phyloP scores from a whole-genome alignment of 2,113 vertebrate genomes.

The Spea multiplicata region DNA sequence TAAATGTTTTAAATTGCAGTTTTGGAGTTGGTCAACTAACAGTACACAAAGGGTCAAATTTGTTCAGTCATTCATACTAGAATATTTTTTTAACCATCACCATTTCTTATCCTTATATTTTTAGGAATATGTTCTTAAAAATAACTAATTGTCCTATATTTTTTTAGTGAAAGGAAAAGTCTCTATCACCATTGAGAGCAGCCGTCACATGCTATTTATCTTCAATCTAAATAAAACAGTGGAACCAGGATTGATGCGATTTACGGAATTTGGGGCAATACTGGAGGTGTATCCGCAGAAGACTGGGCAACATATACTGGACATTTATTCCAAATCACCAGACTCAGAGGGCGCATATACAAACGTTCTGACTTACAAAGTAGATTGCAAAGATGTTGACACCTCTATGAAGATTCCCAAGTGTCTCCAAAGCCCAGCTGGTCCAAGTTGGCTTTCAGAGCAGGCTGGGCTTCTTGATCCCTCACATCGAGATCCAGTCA shows the following conservation, averaged over 20 bases:
- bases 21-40: too few relatives aligned
- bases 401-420: constrained; percentile 45
- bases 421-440: constrained; percentile 41
- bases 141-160: background rate
- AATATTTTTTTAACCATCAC: too few relatives aligned
- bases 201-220: constrained; percentile 38
- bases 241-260: constrained; percentile 41
- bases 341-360: constrained; percentile 15
- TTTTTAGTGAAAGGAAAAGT: constrained; percentile 51
- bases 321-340: constrained; percentile 48
- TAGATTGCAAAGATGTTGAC: constrained; percentile 49
- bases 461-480: constrained; percentile 49
- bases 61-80: too few relatives aligned
- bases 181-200: constrained; percentile 47
- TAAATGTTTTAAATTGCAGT: too few relatives aligned
- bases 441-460: constrained; percentile 52
- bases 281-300: constrained; percentile 52
- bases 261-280: constrained; percentile 45
- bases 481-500: constrained; percentile 42
- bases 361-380: constrained; percentile 37
- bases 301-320: constrained; percentile 47
- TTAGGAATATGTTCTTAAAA: too few relatives aligned
- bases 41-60: too few relatives aligned
- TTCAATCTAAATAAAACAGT: constrained; percentile 42
- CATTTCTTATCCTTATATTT: too few relatives aligned